These are phyloP conservation scores for Sesamia inferens DNA, from an alignment of 2,888 invertebrate species.

Conservation along the genomic window DNA sequence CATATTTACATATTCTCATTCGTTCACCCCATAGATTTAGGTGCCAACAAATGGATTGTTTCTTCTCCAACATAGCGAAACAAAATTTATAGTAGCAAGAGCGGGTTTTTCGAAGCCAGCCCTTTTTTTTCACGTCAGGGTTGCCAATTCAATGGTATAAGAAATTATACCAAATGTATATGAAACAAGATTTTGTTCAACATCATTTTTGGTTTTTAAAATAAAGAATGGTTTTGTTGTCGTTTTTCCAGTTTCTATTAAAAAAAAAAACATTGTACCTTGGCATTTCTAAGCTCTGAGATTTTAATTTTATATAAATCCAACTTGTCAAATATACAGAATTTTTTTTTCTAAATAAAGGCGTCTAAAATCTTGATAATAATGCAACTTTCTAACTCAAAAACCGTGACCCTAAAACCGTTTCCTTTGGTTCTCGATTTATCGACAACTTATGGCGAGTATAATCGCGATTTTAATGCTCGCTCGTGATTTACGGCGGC, in stretches of 20 bases:
- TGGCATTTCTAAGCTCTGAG: background rate
- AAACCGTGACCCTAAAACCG: conserved; percentile 66
- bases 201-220: background rate
- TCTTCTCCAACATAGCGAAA: conserved; percentile 77
- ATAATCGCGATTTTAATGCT: conserved; percentile 89
- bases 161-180: background rate
- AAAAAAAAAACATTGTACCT: background rate
- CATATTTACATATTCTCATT: conserved; percentile 82
- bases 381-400: conserved; percentile 19
- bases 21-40: conserved; percentile 82
- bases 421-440: conserved; percentile 85
- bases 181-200: no score
- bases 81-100: conserved; percentile 80
- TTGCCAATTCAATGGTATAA: conserved; percentile 30
- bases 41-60: conserved; percentile 87
- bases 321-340: no score
- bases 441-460: conserved; percentile 87
- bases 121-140: conserved; percentile 63
- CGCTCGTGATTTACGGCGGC: conserved; percentile 84
- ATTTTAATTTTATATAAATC: background rate
- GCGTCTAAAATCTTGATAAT: background rate
- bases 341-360: background rate
- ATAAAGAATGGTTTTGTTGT: no score
- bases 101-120: conserved; percentile 73
- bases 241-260: fast-evolving